Evolutionary conservation across 2,888 invertebrate genomes (phyloP).

Genomic region (Mythimna loreyi): DNA sequence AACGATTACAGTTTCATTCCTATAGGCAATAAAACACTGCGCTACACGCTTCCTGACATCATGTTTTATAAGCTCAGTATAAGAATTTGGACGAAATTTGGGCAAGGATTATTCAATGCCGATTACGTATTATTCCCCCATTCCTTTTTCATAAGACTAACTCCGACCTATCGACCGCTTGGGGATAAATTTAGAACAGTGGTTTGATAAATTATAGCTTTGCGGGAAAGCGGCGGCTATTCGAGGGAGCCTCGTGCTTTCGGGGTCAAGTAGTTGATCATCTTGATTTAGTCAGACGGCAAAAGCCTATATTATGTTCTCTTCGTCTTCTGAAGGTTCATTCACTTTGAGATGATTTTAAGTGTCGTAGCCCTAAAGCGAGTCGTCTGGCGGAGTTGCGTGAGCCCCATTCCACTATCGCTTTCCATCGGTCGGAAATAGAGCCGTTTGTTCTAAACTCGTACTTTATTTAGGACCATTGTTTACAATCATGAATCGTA

Average conservation of each 20-base stretch:
- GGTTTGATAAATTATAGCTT: constrained; percentile 22
- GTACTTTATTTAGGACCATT: constrained; percentile 32
- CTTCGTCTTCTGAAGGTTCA: not conserved
- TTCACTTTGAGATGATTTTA: no score
- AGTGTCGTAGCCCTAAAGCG: not conserved
- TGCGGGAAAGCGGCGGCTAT: not conserved
- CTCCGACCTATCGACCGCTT: constrained; percentile 1
- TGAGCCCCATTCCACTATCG: constrained; percentile 26
- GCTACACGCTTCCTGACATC: not conserved
- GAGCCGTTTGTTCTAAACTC: constrained; percentile 24
- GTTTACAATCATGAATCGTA: constrained; percentile 32
- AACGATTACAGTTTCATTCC: not conserved
- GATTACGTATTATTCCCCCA: constrained; percentile 1
- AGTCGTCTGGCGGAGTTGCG: constrained; percentile 13
- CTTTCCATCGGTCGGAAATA: constrained; percentile 17
- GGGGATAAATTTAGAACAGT: constrained; percentile 19
- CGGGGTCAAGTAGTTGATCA: constrained; percentile 15
- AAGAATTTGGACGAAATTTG: constrained; percentile 5
- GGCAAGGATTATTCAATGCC: not conserved
- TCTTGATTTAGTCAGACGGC: not conserved
- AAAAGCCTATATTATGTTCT: not conserved
- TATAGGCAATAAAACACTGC: not conserved
- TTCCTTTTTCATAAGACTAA: not conserved
- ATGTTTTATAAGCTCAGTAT: constrained; percentile 3
- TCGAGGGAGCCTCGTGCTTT: not conserved